Base-by-base conservation (phyloP, 2,113 vertebrate species). In the Panthera uncia region DNA sequence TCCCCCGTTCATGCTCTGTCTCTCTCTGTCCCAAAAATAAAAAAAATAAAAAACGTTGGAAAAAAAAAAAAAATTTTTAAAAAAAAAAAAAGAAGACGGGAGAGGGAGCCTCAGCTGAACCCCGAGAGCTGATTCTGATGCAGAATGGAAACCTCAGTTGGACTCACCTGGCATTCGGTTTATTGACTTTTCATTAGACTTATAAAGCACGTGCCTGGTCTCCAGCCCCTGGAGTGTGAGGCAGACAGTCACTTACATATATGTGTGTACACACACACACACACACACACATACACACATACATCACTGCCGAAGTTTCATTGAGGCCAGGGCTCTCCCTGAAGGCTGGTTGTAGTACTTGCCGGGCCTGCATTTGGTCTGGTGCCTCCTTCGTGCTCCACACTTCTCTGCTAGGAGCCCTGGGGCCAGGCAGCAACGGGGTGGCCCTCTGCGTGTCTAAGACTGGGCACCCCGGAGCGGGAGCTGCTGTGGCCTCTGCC, bases 301-400 rank as follows among this genome's bases (percentile, higher is more conserved):
- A 36, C 3, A 38, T 18, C 55, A 13, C 4, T 0, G 0, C 57
- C 23, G 33, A 23, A n/a, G 10, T 68, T 50, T 14, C 57, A 5
- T 9, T 7, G 41, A 45, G 1, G 73, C 41, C 7, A 7, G 12
- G 41, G 55, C 55, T 45, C 61, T 63, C 61, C 61, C 61, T 27
- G 65, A 29, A 41, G 45, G 48, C 12, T 7, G 57, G 48, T 4
- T 0, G 41, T 13, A 12, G 36, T 5, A 0, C 10, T 38, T 4
- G 36, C 55, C 1, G 1, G n/a, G 29, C 50, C 80, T 86, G 41
- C 29, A 66, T 50, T 48, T 36, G 6, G 14, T 12, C 81, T 13
- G 18, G 73, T 0, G 3, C 4, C 4, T 19, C 63, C 27, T 81
- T 18, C 0, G 41, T 6, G 45, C 73, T 25, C 69, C 9, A 1